Conservation (phyloP, 2,113 vertebrate species). For the Anguilla rostrata region DNA sequence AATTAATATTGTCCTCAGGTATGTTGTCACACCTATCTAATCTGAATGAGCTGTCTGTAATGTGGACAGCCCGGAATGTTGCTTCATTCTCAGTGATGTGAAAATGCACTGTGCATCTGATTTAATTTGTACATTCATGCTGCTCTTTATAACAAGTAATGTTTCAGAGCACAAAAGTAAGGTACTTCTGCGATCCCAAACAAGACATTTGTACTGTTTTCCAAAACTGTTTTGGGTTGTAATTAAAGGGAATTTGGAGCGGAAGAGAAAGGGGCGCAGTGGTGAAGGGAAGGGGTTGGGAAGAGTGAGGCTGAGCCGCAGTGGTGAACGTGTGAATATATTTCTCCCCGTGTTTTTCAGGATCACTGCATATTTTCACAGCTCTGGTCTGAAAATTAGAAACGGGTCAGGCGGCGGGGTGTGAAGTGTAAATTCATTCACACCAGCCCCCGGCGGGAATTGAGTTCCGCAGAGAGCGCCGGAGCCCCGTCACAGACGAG, state of each 20-base stretch:
- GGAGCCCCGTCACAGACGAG: neutral
- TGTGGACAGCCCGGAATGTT: neutral
- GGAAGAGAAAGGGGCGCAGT: neutral
- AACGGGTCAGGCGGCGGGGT: slow-evolving; percentile 39
- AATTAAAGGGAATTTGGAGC: neutral
- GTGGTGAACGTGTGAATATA: slow-evolving; percentile 52
- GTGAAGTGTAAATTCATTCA: slow-evolving; percentile 69
- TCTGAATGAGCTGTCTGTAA: neutral
- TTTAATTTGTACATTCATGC: neutral
- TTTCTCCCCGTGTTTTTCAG: slow-evolving; percentile 45
- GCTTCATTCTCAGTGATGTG: neutral
- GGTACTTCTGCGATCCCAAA: neutral
- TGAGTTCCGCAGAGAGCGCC: slow-evolving; percentile 37
- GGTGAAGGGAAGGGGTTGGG: slow-evolving; percentile 5
- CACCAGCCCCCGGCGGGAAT: slow-evolving; percentile 59
- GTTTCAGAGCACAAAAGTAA: neutral
- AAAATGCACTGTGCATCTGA: neutral
- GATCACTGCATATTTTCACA: slow-evolving; percentile 63
- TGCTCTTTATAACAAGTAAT: neutral
- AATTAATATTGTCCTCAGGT: neutral
- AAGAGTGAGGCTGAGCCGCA: slow-evolving; percentile 37
- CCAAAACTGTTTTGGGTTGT: neutral
- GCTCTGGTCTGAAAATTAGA: slow-evolving; percentile 39
- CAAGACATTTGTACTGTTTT: neutral
- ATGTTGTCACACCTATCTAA: neutral